A percentile compares a stretch with the other conserved stretches of the same genome.
phyloP scores from a whole-genome alignment of 2,888 invertebrate genomes.

The Priocnemis perturbator region DNA sequence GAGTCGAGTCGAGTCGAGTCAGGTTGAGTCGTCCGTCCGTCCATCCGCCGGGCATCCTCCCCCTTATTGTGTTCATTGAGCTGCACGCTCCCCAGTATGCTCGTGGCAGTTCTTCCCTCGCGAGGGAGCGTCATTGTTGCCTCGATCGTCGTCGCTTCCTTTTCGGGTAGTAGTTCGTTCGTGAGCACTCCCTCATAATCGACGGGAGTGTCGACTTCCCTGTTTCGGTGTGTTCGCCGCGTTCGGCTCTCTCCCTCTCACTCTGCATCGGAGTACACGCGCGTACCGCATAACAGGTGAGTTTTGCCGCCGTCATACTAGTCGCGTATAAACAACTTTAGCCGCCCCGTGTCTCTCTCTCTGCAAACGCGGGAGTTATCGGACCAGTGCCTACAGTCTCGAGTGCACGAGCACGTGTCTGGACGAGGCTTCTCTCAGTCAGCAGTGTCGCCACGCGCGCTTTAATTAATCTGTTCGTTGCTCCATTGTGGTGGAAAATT shows the following conservation, averaged over 20 bases:
- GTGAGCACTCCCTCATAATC: constrained; percentile 15
- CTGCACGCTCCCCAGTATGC: constrained; percentile 58
- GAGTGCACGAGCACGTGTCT: constrained; percentile 45
- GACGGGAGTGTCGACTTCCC: constrained; percentile 13
- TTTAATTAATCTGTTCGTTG: constrained; percentile 38
- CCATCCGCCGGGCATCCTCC: constrained; percentile 60
- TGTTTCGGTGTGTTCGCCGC: constrained; percentile 34
- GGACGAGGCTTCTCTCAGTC: constrained; percentile 37
- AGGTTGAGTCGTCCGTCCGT: constrained; percentile 42
- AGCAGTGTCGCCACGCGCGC: constrained; percentile 41
- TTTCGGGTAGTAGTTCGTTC: constrained; percentile 26
- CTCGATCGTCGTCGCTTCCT: constrained; percentile 39
- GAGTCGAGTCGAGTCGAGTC: constrained; percentile 30
- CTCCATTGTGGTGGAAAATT: constrained; percentile 41
- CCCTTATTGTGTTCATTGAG: constrained; percentile 60
- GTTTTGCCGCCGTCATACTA: constrained; percentile 17
- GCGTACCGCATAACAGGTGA: constrained; percentile 49
- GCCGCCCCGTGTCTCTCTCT: constrained; percentile 37
- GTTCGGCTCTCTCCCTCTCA: constrained; percentile 27
- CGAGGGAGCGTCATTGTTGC: constrained; percentile 44
- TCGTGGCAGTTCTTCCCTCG: constrained; percentile 44
- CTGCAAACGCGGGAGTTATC: constrained; percentile 38
- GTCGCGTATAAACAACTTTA: not conserved
- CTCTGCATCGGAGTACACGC: not conserved
- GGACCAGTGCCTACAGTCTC: constrained; percentile 45